Evolutionary conservation across 2,113 vertebrate species (phyloP).

Genomic region (Blennius ocellaris): DNA sequence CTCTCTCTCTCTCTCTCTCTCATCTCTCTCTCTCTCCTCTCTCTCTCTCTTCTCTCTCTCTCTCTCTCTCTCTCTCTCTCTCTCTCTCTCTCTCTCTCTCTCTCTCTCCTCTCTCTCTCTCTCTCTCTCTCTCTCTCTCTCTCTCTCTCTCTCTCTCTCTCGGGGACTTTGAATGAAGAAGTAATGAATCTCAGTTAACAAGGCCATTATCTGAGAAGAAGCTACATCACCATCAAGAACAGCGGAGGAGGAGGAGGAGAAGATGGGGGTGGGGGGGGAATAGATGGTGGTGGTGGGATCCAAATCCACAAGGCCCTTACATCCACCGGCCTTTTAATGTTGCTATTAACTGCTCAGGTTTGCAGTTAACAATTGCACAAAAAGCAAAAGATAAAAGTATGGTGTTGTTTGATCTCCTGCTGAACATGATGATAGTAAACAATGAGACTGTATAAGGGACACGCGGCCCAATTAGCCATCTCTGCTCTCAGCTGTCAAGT

Average conservation of each 20-base stretch:
- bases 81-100: constrained; percentile 47
- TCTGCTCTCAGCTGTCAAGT: constrained; percentile 54
- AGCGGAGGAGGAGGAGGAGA: too few species aligned
- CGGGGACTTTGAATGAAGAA: constrained; percentile 61
- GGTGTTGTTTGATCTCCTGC: constrained; percentile 31
- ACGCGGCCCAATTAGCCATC: constrained; percentile 70
- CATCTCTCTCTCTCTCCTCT: constrained; percentile 41
- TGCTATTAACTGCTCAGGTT: constrained; percentile 56
- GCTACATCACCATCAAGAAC: constrained; percentile 48
- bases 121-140: constrained; percentile 45
- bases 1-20: constrained; percentile 40
- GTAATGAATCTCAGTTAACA: constrained; percentile 78
- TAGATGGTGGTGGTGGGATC: constrained; percentile 52
- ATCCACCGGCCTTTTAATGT: constrained; percentile 57
- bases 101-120: constrained; percentile 46
- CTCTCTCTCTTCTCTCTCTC: constrained; percentile 46
- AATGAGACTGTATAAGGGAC: constrained; percentile 52
- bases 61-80: constrained; percentile 36
- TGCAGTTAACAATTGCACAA: constrained; percentile 37
- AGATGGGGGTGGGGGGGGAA: too few species aligned
- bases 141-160: constrained; percentile 40
- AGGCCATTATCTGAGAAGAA: constrained; percentile 68
- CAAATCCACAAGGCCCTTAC: constrained; percentile 52
- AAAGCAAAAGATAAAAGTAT: constrained; percentile 34
- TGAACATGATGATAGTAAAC: constrained; percentile 67